Evolutionary conservation across 2,797 vertebrate genomes (phyloP).

Genomic region (Lagocephalus sceleratus): DNA sequence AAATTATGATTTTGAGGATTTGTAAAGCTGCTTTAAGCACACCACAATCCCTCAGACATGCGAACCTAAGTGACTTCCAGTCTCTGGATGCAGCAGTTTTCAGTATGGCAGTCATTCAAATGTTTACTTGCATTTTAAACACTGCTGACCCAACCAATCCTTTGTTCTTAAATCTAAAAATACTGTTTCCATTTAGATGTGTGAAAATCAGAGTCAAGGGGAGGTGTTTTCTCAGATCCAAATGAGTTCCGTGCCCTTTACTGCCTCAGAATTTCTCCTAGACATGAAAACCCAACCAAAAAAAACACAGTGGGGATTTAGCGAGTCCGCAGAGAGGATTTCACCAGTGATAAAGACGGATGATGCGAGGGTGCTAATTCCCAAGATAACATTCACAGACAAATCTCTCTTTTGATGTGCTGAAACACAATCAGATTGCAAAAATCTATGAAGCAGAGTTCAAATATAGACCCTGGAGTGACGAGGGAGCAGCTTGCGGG

Average conservation of each 20-base stretch:
- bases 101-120: too few relatives aligned
- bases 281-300: slow-evolving; percentile 37
- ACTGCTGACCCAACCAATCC: too few relatives aligned
- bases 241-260: slow-evolving; percentile 42
- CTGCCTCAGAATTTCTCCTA: slow-evolving; percentile 27
- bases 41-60: too few relatives aligned
- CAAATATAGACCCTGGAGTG: slow-evolving; percentile 49
- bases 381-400: slow-evolving; percentile 68
- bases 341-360: slow-evolving; percentile 45
- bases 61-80: too few relatives aligned
- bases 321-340: slow-evolving; percentile 44
- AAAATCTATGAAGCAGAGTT: slow-evolving; percentile 55
- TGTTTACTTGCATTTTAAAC: too few relatives aligned
- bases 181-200: neutral
- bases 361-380: slow-evolving; percentile 60
- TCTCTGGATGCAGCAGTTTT: too few relatives aligned
- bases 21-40: too few relatives aligned
- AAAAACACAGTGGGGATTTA: slow-evolving; percentile 40
- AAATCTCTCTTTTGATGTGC: slow-evolving; percentile 64
- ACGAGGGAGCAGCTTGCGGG: slow-evolving; percentile 26
- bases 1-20: too few relatives aligned
- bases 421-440: slow-evolving; percentile 58
- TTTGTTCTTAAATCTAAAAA: neutral
- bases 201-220: neutral
- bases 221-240: neutral